Evolutionary conservation across 2,888 invertebrate genomes (phyloP).

Genomic region (Chrysina gloriosa): DNA sequence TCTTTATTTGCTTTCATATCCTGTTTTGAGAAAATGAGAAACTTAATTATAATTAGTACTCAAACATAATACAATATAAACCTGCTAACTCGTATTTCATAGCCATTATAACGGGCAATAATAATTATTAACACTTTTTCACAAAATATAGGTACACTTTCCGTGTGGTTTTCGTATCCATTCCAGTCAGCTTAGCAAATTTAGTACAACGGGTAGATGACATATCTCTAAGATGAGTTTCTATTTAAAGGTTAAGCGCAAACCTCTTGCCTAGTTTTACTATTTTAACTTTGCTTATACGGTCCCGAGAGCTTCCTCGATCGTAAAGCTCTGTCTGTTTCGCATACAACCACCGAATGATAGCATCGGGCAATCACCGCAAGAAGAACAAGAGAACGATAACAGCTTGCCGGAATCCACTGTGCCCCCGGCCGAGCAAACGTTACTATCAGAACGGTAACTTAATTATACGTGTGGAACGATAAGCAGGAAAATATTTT

Average conservation of each 20-base stretch:
- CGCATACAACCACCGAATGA: slow-evolving; percentile 5
- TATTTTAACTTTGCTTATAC: background rate
- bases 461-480: background rate
- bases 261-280: slow-evolving; percentile 5
- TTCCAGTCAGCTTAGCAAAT: too few relatives aligned
- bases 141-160: too few relatives aligned
- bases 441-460: background rate
- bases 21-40: too few relatives aligned
- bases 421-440: background rate
- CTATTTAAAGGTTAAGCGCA: background rate
- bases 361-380: background rate
- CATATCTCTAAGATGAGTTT: slow-evolving; percentile 3
- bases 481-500: background rate
- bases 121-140: too few relatives aligned
- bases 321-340: background rate
- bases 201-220: too few relatives aligned
- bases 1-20: too few relatives aligned
- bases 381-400: slow-evolving; percentile 5
- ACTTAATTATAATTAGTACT: too few relatives aligned
- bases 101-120: too few relatives aligned
- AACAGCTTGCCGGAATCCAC: background rate
- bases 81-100: too few relatives aligned
- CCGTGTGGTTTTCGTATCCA: too few relatives aligned
- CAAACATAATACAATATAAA: too few relatives aligned
- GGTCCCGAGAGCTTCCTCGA: background rate